Evolutionary conservation across 2,113 vertebrate species (phyloP).

Genomic region (Reinhardtius hippoglossoides): DNA sequence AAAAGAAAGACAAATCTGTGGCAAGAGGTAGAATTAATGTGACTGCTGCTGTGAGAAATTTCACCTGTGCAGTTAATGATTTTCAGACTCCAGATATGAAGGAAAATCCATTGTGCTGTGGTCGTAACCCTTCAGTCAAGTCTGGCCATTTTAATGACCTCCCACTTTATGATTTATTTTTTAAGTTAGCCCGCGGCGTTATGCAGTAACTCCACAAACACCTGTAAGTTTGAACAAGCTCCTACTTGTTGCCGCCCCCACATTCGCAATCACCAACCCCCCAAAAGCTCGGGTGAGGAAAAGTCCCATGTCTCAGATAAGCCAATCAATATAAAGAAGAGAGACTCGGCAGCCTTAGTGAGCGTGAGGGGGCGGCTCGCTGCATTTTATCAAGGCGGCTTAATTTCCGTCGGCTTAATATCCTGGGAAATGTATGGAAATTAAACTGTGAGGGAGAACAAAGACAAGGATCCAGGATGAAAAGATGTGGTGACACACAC

Average conservation of each 20-base stretch:
- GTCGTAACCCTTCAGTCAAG: neutral
- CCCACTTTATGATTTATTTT: constrained; percentile 11
- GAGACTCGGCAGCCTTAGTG: constrained; percentile 50
- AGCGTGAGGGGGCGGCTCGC: constrained; percentile 64
- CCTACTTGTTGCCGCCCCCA: constrained; percentile 18
- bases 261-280: constrained; percentile 18
- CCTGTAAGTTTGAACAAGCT: constrained; percentile 34
- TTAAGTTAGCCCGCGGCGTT: neutral
- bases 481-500: constrained; percentile 53
- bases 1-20: constrained; percentile 38
- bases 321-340: constrained; percentile 64
- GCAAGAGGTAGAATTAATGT: constrained; percentile 40
- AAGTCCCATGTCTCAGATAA: constrained; percentile 56
- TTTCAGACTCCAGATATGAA: constrained; percentile 29
- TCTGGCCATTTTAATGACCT: constrained; percentile 27
- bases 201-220: constrained; percentile 19
- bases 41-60: constrained; percentile 33
- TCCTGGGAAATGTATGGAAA: constrained; percentile 79
- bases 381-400: constrained; percentile 75
- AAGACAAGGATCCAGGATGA: constrained; percentile 59
- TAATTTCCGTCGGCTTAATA: constrained; percentile 77
- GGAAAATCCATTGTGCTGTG: constrained; percentile 41
- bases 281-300: constrained; percentile 34
- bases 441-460: constrained; percentile 73
- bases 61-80: constrained; percentile 58